These are phyloP conservation scores for Psephotus haematonotus DNA, from an alignment of 2,113 vertebrate genomes.

Conservation along the genomic window DNA sequence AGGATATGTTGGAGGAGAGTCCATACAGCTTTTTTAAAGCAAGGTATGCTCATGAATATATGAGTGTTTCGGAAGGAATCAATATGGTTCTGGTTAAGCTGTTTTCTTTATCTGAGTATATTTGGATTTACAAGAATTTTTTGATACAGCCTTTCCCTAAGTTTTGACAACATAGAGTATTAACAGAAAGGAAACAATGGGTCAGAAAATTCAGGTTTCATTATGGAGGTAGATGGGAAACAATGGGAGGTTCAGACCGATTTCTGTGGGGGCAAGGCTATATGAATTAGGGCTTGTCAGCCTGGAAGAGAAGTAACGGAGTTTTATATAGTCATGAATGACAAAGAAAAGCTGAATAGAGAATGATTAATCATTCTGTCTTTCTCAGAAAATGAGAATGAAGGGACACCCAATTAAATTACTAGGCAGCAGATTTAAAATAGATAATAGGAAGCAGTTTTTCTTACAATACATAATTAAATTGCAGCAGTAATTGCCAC, in stretches of 20 bases:
- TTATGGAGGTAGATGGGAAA: background rate
- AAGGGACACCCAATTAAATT: constrained; percentile 55
- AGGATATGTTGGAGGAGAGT: background rate
- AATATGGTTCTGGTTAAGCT: background rate
- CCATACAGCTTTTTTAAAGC: background rate
- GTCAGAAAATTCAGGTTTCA: background rate
- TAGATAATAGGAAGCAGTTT: constrained; percentile 54
- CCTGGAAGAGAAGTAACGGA: constrained; percentile 21
- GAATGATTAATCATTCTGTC: constrained; percentile 55
- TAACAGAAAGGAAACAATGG: background rate
- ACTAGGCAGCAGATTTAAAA: constrained; percentile 56
- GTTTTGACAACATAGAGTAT: background rate
- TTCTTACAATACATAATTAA: constrained; percentile 61
- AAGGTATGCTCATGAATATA: background rate
- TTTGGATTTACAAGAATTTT: background rate
- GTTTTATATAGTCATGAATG: constrained; percentile 52
- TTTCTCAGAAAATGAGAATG: constrained; percentile 48
- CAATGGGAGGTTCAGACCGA: background rate
- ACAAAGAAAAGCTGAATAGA: constrained; percentile 59
- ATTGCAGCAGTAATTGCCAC: constrained; percentile 53
- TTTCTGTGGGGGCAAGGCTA: background rate
- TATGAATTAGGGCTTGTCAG: constrained; percentile 58
- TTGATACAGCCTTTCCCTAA: background rate
- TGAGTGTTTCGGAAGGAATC: background rate
- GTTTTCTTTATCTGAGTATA: background rate